phyloP scores from a whole-genome alignment of 2,888 invertebrate genomes.

The Galeruca laticollis region DNA sequence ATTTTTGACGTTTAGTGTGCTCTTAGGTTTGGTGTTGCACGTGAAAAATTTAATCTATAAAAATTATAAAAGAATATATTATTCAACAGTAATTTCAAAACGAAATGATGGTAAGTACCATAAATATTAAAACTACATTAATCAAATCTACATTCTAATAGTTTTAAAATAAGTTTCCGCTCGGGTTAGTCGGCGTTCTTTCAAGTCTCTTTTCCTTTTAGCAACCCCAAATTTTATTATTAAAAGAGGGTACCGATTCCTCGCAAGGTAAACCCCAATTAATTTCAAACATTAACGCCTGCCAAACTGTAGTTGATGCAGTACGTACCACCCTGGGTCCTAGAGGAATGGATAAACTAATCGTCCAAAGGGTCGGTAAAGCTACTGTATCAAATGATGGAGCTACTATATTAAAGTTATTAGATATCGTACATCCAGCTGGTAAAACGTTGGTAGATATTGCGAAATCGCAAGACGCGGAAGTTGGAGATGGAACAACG shows the following conservation, averaged over 20 bases:
- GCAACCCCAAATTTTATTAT: slow-evolving; percentile 97
- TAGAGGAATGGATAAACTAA: slow-evolving; percentile 98
- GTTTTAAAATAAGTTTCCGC: not conserved
- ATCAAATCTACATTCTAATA: not conserved
- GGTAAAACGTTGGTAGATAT: slow-evolving; percentile 98
- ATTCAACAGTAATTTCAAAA: not conserved
- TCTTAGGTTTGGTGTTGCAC: slow-evolving; percentile 12
- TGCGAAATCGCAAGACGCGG: slow-evolving; percentile 98
- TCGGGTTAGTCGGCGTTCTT: not conserved
- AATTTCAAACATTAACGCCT: slow-evolving; percentile 97
- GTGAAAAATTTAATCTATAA: slow-evolving; percentile 9
- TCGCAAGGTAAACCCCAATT: slow-evolving; percentile 96
- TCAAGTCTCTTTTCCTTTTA: slow-evolving; percentile 61
- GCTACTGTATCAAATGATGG: slow-evolving; percentile 99
- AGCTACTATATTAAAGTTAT: slow-evolving; percentile 97
- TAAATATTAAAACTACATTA: slow-evolving; percentile 5
- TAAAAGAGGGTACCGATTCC: slow-evolving; percentile 98
- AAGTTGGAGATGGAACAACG: slow-evolving; percentile 99
- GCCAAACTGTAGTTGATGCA: slow-evolving; percentile 94
- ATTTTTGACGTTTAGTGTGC: slow-evolving; percentile 16
- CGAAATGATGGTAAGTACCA: slow-evolving; percentile 11
- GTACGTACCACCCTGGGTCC: slow-evolving; percentile 98
- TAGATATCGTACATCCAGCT: slow-evolving; percentile 98
- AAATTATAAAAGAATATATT: slow-evolving; percentile 9
- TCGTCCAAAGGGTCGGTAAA: slow-evolving; percentile 90